phyloP scores from a whole-genome alignment of 2,888 invertebrate genomes.

The Drosophila atripex region DNA sequence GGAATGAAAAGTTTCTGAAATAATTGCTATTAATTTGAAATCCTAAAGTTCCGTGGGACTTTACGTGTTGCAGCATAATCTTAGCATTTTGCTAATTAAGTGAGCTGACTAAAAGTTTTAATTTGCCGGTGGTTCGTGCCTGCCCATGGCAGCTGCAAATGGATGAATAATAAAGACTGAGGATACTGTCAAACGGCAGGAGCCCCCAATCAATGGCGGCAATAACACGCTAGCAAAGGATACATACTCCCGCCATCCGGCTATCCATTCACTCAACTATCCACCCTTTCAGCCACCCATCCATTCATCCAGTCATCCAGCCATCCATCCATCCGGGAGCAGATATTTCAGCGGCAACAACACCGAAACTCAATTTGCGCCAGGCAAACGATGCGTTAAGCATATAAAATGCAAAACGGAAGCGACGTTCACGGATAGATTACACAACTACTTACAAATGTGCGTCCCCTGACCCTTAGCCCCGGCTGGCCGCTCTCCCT shows the following conservation, averaged over 20 bases:
- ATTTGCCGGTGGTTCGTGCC: constrained; percentile 34
- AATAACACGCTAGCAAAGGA: constrained; percentile 12
- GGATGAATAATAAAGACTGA: constrained; percentile 21
- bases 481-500: background rate
- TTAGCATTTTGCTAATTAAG: constrained; percentile 47
- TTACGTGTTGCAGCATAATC: constrained; percentile 11
- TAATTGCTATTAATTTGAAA: background rate
- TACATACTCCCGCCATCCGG: constrained; percentile 9
- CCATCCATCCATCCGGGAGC: constrained; percentile 40
- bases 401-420: constrained; percentile 72
- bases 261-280: constrained; percentile 16
- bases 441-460: constrained; percentile 59
- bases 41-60: background rate
- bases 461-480: constrained; percentile 23
- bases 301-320: constrained; percentile 37
- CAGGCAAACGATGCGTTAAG: constrained; percentile 73
- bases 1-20: background rate
- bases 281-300: constrained; percentile 26
- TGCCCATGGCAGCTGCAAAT: constrained; percentile 12
- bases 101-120: constrained; percentile 40
- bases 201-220: constrained; percentile 27
- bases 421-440: constrained; percentile 67
- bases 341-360: constrained; percentile 40
- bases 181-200: constrained; percentile 18
- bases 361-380: constrained; percentile 68